Evolutionary conservation across 2,113 vertebrate species (phyloP).

Genomic region (Cisticola juncidis): DNA sequence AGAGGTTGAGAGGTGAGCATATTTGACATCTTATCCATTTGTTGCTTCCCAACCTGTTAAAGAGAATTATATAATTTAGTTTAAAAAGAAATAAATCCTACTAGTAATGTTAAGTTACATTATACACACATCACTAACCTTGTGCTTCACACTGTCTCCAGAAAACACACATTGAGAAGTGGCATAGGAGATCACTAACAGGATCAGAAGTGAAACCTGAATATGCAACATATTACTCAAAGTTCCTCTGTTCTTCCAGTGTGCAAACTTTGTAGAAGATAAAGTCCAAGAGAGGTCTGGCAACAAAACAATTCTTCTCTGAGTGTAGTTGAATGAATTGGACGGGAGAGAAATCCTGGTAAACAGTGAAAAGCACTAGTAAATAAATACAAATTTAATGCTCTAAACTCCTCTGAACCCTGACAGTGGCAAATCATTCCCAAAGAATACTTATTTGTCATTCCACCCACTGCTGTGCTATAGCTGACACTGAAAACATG

Average conservation of each 20-base stretch:
- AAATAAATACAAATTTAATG: constrained; percentile 33
- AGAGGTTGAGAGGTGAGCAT: neutral
- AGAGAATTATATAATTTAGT: neutral
- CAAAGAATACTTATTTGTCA: constrained; percentile 53
- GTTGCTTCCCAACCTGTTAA: neutral
- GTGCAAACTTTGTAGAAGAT: neutral
- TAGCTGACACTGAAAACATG: constrained; percentile 52
- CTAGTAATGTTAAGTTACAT: neutral
- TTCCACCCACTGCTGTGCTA: constrained; percentile 63
- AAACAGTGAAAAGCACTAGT: constrained; percentile 14
- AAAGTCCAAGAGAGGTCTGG: neutral
- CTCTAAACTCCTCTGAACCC: constrained; percentile 42
- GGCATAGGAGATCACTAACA: neutral
- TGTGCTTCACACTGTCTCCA: neutral
- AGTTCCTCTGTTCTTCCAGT: neutral
- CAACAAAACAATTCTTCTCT: neutral
- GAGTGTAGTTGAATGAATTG: neutral
- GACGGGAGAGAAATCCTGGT: neutral
- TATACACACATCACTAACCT: neutral
- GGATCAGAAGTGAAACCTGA: neutral
- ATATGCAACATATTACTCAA: neutral
- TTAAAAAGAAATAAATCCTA: neutral
- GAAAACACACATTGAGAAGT: neutral
- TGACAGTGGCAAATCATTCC: constrained; percentile 19
- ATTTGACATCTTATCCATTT: neutral